Conservation (phyloP, 2,888 invertebrate genomes). For the Hypolimnas misippus region DNA sequence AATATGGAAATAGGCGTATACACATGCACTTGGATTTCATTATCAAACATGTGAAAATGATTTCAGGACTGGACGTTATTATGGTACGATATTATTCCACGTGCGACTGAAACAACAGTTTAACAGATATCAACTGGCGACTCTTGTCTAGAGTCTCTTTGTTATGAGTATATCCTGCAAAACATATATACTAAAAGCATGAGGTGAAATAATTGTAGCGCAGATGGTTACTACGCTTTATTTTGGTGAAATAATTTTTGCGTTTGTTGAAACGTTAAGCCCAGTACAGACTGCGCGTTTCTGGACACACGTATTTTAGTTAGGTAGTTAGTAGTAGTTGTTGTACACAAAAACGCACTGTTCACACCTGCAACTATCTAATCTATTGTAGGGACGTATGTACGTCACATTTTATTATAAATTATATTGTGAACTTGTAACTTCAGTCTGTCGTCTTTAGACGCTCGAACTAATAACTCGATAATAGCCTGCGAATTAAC, state of each 20-base stretch:
- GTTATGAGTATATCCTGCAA: constrained; percentile 8
- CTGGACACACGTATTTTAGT: too few species aligned
- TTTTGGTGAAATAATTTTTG: not conserved
- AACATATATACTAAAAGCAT: constrained; percentile 3
- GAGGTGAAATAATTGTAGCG: not conserved
- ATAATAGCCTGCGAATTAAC: not conserved
- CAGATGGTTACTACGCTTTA: not conserved
- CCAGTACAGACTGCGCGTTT: too few species aligned
- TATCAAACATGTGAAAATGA: constrained; percentile 41
- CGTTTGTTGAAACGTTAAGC: not conserved
- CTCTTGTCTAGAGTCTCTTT: constrained; percentile 21
- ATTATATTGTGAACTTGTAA: constrained; percentile 4
- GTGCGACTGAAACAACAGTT: constrained; percentile 48
- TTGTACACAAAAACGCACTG: too few species aligned
- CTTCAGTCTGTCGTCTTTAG: not conserved
- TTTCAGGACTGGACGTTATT: constrained; percentile 38
- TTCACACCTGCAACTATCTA: too few species aligned
- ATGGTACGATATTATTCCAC: constrained; percentile 46
- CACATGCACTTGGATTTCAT: constrained; percentile 13
- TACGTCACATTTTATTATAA: not conserved
- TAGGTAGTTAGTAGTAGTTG: too few species aligned
- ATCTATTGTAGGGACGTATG: not conserved
- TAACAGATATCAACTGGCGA: constrained; percentile 43
- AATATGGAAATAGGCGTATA: constrained; percentile 2
- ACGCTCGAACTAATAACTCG: constrained; percentile 1